Base-by-base conservation (phyloP, 92 coral and sea anemone genomes). In the Parazoanthus swiftii region DNA sequence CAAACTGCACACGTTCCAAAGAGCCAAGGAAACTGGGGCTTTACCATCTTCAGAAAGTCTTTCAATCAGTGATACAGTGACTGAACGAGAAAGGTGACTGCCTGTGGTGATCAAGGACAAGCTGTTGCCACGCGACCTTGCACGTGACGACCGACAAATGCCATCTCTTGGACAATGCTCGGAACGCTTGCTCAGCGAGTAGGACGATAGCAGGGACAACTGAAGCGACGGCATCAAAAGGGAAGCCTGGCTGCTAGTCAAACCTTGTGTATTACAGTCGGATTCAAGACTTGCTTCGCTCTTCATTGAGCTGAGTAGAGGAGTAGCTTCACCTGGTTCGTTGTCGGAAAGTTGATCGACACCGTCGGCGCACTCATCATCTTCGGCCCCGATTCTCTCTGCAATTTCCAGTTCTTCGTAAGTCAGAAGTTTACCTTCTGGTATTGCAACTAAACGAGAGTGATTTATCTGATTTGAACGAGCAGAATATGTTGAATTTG, bases 171-270 rank as follows among this genome's bases (percentile, higher is more conserved):
- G 80, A 39, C 48, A 18, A 11, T 46, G 72, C 15, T 85, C 93
- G 78, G 73, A 81, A 50, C 90, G 92, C 71, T 90, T 67, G 76
- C 92, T 92, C 51, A 76, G 43, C 80, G 80, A 76, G 80, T 39
- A 37, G 0, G 80, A 76, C 2, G 96, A 95, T 56, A 93, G 93
- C 39, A 93, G 85, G 79, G 98, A 95, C 84, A 95, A 93, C 89
- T 95, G 98, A 54, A 95, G 90, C 33, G 98, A 95, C 26, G 98
- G 98, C 78, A 95, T 95, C 74, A 95, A 87, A n/a, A 95, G 82
- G 4, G 98, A 95, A 6, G 98, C 96, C 70, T 95, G 98, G 44
- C 98, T 95, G 36, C 94, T 89, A 10, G 94, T 86, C 36, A 92
- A 92, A 37, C 90, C 85, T 7, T 4, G 51, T 25, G 87, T 71